These are phyloP conservation scores for Phymanthus crucifer DNA, from an alignment of 92 coral and sea anemone genomes.

Conservation along the genomic window DNA sequence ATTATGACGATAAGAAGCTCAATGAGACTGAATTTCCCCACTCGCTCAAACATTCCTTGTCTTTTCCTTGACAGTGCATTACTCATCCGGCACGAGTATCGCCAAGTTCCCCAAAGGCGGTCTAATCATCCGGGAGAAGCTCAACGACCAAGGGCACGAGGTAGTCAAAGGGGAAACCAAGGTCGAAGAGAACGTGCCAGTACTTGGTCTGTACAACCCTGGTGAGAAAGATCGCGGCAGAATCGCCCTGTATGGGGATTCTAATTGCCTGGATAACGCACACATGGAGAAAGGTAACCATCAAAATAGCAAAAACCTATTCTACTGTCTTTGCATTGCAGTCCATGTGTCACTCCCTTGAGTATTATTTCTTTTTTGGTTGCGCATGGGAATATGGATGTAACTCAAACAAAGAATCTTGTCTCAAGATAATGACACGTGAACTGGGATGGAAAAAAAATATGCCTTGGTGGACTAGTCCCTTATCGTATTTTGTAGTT, in stretches of 20 bases:
- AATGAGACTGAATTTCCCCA: too few relatives aligned
- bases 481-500: too few relatives aligned
- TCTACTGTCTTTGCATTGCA: too few relatives aligned
- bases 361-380: too few relatives aligned
- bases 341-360: too few relatives aligned
- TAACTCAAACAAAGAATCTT: too few relatives aligned
- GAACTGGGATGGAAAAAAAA: too few relatives aligned
- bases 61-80: conserved; percentile 55
- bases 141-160: conserved; percentile 94
- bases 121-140: conserved; percentile 61
- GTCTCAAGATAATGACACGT: too few relatives aligned
- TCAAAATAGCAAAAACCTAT: too few relatives aligned
- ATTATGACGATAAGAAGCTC: too few relatives aligned
- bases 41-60: not conserved
- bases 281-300: conserved; percentile 89
- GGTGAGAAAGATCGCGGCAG: conserved; percentile 63
- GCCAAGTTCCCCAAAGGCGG: conserved; percentile 84
- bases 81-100: conserved; percentile 93
- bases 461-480: too few relatives aligned
- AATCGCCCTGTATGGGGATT: conserved; percentile 91
- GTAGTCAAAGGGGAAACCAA: conserved; percentile 92
- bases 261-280: conserved; percentile 95
- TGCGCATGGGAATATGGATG: too few relatives aligned
- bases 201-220: conserved; percentile 76
- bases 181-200: conserved; percentile 78